Percentiles rank a stretch among this genome's conserved stretches.
Conservation (phyloP, 2,113 vertebrate species). For the Centropus unirufus region DNA sequence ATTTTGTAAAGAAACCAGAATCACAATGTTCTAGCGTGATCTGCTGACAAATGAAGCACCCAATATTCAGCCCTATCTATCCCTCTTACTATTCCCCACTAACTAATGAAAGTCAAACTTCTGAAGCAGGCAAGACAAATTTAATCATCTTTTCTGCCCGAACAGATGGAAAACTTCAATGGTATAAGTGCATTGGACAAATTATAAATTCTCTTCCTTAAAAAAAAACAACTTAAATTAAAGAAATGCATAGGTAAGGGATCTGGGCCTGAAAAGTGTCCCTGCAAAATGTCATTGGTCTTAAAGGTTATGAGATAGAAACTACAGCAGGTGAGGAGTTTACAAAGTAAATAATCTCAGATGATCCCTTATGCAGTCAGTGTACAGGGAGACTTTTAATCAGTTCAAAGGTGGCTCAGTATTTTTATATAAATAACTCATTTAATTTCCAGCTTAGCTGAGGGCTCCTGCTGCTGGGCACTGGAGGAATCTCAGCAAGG, state of each 20-base stretch:
- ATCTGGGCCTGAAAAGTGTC: background rate
- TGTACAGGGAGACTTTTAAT: background rate
- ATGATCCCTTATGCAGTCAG: background rate
- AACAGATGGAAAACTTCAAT: background rate
- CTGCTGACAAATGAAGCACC: background rate
- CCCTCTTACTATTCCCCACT: accelerated
- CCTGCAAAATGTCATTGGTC: background rate
- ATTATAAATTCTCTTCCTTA: background rate
- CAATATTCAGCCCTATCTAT: background rate
- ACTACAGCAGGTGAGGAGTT: background rate
- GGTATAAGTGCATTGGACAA: background rate
- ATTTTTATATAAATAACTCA: background rate
- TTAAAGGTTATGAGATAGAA: background rate
- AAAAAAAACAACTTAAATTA: background rate
- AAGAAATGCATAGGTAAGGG: background rate
- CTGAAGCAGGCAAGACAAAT: background rate
- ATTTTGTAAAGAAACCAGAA: background rate
- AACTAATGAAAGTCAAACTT: background rate
- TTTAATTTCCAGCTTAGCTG: background rate
- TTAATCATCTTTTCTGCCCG: background rate
- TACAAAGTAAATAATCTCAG: conserved; percentile 4
- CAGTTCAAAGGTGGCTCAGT: background rate
- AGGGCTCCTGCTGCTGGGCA: conserved; percentile 48
- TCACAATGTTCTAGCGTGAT: background rate
- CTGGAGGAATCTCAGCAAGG: conserved; percentile 12